Evolutionary conservation across 1,140 invertebrate species (phyloP), one percentile per base, ranked within the genome.

Genomic region (Planococcus citri): DNA sequence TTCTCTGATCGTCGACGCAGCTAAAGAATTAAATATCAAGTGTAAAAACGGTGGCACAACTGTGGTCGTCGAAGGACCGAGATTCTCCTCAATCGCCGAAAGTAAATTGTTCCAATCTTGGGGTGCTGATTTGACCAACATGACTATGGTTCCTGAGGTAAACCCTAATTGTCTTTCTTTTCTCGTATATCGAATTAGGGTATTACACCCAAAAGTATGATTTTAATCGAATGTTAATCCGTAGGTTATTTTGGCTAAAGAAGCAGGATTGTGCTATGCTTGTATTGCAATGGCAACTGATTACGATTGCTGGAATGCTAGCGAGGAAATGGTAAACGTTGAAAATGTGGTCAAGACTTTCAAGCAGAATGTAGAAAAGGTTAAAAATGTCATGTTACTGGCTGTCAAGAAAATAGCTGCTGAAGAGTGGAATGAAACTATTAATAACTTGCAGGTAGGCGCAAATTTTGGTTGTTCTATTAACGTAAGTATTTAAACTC

Each of bases 91-190:
- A 8, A 87, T 87, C 76, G 94, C 95, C 4, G 96, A 99, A 79
- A 96, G 94, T 76, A 84, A 88, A 69, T 84, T 97, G 80, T 94
- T 87, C 76, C 82, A 87, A 9, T 80, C 82, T 37, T 97, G 92
- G 92, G 93, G 92, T 67, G 93, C 88, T 21, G 85, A 95, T 80
- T 81, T 97, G 27, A 85, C 98, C 58, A 97, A 95, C 76, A 99
- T 99, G 97, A 99, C 95, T 17, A 88, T 89, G 33, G 90, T 92
- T 37, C 97, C 97, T 1, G 97, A 99, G 82, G 95, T 96, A 78
- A n/a, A n/a, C n/a, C n/a, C n/a, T n/a, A n/a, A 74, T 68, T 6
- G n/a, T 51, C 17, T 51, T 51, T 51, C 17, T 51, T 51, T 9
- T 20, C 41, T 51, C n/a, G n/a, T n/a, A n/a, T n/a, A n/a, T n/a